Base-by-base conservation (phyloP, 2,888 invertebrate species). In the Camptogramma bilineatum region DNA sequence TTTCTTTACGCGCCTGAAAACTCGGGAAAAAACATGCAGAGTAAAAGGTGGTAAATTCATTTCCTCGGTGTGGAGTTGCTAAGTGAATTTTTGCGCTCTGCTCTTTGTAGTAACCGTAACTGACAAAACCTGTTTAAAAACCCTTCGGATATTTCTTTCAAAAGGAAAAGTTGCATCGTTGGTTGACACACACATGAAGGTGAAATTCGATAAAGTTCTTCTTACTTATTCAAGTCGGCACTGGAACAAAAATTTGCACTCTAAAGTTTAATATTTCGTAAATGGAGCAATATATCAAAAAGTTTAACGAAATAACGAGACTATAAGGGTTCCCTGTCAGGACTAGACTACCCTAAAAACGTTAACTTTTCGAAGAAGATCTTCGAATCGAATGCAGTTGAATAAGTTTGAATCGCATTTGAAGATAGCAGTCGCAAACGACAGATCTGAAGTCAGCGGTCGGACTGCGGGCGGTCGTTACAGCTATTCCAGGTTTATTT, bases 401-500 rank as follows among this genome's bases (percentile, higher is more conserved):
- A 28, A 4, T 8, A 5, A 28, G 0, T 39, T n/a, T 39, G n/a
- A 5, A 2, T 39, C 3, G 1, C 44, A 44, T 17, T 17, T 44
- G 8, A 17, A 17, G 16, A 17, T 44, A 44, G 44, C 13, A 44
- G 1, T 17, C 4, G 0, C 31, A 51, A 31, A 16, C 9, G 28
- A 31, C 51, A 51, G 51, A 51, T 5, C n/a, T 13, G 7, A 4
- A 17, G 44, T 17, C 16, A 28, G 2, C 51, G 31, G 28, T 28
- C 28, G 28, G 28, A 5, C 21, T 4, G 31, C 51, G 48, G 68
- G 65, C 52, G 62, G 63, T 69, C 64, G 28, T 62, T 64, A 50
- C 42, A 55, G 60, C 62, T 62, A 61, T 68, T 69, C 47, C 68
- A 59, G 62, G 34, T 46, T 64, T 68, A 68, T 70, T 68, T 68